phyloP scores from a whole-genome alignment of 2,888 invertebrate species.

The Agrotis clavis region DNA sequence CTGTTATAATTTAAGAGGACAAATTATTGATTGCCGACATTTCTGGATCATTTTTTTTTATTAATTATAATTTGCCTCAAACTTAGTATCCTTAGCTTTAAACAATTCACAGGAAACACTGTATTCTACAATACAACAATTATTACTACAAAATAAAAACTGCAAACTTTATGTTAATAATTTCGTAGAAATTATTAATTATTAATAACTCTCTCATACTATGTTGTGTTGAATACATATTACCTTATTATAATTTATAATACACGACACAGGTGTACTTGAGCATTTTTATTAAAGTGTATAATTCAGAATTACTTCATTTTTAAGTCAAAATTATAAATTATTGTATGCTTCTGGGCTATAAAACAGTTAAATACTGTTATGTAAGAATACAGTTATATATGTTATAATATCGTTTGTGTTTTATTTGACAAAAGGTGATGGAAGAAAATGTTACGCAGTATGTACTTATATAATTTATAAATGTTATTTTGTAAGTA shows the following conservation, averaged over 20 bases:
- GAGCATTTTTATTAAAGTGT: conserved; percentile 36
- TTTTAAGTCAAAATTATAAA: conserved; percentile 48
- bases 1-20: not conserved
- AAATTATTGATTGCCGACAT: not conserved
- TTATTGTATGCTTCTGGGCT: conserved; percentile 24
- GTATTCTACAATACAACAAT: not conserved
- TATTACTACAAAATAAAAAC: conserved; percentile 34
- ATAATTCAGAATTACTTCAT: conserved; percentile 47
- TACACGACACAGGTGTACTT: conserved; percentile 43
- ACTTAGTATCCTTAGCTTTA: not conserved
- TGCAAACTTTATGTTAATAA: conserved; percentile 36
- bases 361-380: conserved; percentile 12
- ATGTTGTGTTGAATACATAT: conserved; percentile 58
- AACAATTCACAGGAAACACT: conserved; percentile 9
- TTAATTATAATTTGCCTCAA: not conserved
- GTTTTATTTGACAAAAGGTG: not conserved
- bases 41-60: not conserved
- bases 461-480: too few species aligned
- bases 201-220: conserved; percentile 51
- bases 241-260: conserved; percentile 49
- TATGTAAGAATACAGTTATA: conserved; percentile 12
- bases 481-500: too few species aligned
- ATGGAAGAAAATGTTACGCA: not conserved
- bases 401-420: not conserved
- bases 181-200: conserved; percentile 59